phyloP scores from a whole-genome alignment of 2,113 vertebrate species.

The Opisthocomus hoazin region DNA sequence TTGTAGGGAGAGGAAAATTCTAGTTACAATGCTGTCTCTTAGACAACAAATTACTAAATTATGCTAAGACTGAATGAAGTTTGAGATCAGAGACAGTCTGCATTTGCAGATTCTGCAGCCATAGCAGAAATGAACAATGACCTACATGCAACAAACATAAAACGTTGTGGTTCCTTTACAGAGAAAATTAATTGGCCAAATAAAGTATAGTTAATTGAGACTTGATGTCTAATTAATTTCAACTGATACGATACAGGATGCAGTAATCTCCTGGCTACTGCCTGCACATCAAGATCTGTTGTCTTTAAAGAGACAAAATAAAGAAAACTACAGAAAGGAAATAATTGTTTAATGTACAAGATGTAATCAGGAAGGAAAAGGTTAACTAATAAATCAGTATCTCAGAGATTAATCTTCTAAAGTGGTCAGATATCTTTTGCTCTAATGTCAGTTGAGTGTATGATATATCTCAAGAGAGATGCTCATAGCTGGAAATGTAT shows the following conservation, averaged over 20 bases:
- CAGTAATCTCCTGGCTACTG: neutral
- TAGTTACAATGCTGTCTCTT: neutral
- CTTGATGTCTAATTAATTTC: constrained; percentile 2
- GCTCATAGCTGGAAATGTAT: neutral
- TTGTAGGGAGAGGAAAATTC: neutral
- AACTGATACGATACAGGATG: neutral
- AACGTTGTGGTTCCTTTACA: neutral
- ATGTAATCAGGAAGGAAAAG: neutral
- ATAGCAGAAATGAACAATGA: neutral
- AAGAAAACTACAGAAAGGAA: neutral
- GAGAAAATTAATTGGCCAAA: neutral
- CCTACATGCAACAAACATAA: neutral
- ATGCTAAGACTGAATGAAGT: neutral
- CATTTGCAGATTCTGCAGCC: neutral
- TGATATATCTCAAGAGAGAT: neutral
- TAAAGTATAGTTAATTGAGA: constrained; percentile 21
- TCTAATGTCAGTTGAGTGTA: neutral
- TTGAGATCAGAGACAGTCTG: neutral
- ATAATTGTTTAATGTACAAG: neutral
- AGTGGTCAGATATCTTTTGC: neutral
- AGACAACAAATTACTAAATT: neutral
- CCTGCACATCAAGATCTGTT: neutral
- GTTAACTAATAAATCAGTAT: neutral
- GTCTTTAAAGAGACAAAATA: neutral
- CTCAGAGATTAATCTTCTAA: neutral